These are phyloP conservation scores for Porites lutea DNA, from an alignment of 64 coral and sea anemone species.

Conservation along the genomic window DNA sequence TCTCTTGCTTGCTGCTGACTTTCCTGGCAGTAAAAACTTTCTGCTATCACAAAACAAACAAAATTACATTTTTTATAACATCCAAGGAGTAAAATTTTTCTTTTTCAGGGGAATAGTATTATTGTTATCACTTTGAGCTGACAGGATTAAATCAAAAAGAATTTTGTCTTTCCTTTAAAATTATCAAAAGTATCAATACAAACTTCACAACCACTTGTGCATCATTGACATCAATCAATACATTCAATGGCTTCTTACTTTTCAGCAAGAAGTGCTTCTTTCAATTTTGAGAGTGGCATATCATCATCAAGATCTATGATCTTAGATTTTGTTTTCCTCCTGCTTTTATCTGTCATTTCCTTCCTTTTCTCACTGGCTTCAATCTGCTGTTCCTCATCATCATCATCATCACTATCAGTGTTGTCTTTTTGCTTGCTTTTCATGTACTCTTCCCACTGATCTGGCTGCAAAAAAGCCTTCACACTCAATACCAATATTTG, in stretches of 20 bases:
- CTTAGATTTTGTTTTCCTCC: conserved; percentile 16
- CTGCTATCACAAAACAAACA: neutral
- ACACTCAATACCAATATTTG: neutral
- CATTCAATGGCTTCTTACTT: too few relatives aligned
- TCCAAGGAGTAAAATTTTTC: too few relatives aligned
- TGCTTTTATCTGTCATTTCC: conserved; percentile 22
- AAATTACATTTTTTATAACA: too few relatives aligned
- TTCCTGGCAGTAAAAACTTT: conserved; percentile 16
- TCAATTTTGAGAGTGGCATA: conserved; percentile 44
- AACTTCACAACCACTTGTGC: too few relatives aligned
- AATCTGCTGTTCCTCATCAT: conserved; percentile 10
- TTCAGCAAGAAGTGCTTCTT: neutral
- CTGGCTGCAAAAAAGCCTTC: conserved; percentile 60
- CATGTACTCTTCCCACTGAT: conserved; percentile 88
- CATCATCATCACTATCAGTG: conserved; percentile 56
- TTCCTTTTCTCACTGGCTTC: conserved; percentile 30
- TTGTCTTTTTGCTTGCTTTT: conserved; percentile 60
- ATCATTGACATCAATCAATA: too few relatives aligned
- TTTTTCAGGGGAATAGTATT: too few relatives aligned
- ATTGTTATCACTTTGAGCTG: too few relatives aligned
- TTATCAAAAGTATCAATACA: too few relatives aligned
- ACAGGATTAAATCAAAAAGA: neutral
- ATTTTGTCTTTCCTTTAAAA: neutral
- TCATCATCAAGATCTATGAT: conserved; percentile 51
- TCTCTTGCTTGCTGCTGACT: conserved; percentile 55